Percentiles rank a stretch among this genome's conserved stretches.
phyloP scores from a whole-genome alignment of 2,113 vertebrate genomes.

The Candoia aspera region DNA sequence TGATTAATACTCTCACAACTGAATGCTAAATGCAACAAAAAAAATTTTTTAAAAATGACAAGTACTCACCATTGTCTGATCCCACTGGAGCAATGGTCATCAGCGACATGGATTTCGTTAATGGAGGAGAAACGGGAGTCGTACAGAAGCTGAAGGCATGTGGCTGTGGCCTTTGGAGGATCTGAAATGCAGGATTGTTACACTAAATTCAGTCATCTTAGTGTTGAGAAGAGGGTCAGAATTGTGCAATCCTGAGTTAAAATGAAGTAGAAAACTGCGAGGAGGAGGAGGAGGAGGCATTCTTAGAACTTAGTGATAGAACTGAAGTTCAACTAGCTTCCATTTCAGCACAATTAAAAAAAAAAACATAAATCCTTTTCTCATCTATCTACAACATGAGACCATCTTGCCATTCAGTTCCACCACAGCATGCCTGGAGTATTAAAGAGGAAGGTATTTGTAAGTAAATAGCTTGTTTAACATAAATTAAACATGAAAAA shows the following conservation, averaged over 20 bases:
- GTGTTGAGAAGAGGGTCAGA: no score
- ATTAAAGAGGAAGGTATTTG: background rate
- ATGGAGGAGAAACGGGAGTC: constrained; percentile 75
- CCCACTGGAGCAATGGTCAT: constrained; percentile 88
- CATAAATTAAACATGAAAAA: background rate
- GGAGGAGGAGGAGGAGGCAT: background rate
- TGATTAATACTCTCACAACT: background rate
- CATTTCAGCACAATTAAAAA: background rate
- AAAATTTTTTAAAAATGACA: background rate
- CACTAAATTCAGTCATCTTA: background rate
- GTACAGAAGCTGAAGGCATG: constrained; percentile 79
- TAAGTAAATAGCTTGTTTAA: background rate
- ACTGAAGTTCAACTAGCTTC: background rate
- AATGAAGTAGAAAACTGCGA: no score
- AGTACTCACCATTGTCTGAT: constrained; percentile 84
- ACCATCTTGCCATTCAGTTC: background rate
- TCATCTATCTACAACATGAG: background rate
- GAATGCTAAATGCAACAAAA: background rate
- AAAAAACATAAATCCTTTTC: background rate
- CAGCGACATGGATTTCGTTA: constrained; percentile 94
- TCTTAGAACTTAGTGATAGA: background rate
- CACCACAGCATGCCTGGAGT: background rate
- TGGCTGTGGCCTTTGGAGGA: constrained; percentile 58
- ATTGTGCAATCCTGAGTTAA: no score
- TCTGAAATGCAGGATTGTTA: constrained; percentile 51